phyloP scores from a whole-genome alignment of 2,797 vertebrate genomes.

The Harpagifer antarcticus region DNA sequence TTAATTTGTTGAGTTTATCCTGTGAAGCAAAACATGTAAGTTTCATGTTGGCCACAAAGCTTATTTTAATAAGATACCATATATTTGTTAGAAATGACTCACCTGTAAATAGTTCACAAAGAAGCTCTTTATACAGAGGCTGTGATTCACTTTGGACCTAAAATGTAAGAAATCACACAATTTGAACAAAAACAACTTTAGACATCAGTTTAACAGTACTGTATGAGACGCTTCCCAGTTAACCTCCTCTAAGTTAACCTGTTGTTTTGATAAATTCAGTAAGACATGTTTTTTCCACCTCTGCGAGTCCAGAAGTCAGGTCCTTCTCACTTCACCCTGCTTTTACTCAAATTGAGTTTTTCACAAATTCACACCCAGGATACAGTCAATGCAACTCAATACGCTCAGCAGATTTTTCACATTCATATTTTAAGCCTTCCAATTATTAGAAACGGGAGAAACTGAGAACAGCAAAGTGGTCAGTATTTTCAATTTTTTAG shows the following conservation, averaged over 20 bases:
- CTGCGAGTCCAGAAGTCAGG: not conserved
- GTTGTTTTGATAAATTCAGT: not conserved
- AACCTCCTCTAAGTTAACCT: not conserved
- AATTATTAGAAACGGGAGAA: not conserved
- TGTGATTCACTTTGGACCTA: constrained; percentile 29
- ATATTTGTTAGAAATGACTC: constrained; percentile 22
- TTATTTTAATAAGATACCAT: no score
- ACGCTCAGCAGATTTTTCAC: not conserved
- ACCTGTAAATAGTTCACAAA: constrained; percentile 28
- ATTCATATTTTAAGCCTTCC: not conserved
- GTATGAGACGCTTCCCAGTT: not conserved
- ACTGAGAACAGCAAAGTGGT: not conserved
- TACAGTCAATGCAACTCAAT: not conserved
- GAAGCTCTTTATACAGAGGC: not conserved
- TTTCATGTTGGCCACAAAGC: no score
- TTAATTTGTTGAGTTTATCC: no score
- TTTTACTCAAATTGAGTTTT: not conserved
- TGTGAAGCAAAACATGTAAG: no score
- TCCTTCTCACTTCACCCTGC: not conserved
- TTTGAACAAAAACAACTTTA: not conserved
- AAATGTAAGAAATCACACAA: not conserved
- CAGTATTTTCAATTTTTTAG: not conserved
- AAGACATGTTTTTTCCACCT: not conserved
- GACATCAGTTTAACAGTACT: not conserved
- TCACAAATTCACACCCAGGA: not conserved